These are phyloP conservation scores for Neuroterus valhalla DNA, from an alignment of 1,140 invertebrate genomes.

Conservation along the genomic window DNA sequence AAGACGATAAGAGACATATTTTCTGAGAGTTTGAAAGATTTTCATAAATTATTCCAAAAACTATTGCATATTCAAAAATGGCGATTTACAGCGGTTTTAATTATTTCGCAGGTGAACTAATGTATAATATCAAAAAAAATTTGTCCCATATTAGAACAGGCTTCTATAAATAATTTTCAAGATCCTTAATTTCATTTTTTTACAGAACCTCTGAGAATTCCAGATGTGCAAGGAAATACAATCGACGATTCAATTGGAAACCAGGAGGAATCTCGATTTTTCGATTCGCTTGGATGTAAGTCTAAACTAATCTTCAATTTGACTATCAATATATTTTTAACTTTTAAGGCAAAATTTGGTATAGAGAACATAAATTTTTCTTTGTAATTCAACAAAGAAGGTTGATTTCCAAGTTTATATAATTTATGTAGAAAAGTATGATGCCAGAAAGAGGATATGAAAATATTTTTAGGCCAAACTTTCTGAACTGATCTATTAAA, in stretches of 20 bases:
- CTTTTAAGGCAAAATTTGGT: neutral
- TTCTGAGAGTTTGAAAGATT: too few relatives aligned
- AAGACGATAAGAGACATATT: too few relatives aligned
- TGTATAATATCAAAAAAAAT: too few relatives aligned
- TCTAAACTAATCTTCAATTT: slow-evolving; percentile 53
- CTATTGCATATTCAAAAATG: too few relatives aligned
- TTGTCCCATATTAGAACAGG: too few relatives aligned
- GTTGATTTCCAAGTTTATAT: too few relatives aligned
- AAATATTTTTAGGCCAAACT: neutral
- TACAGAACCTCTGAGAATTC: slow-evolving; percentile 46
- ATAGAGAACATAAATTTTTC: neutral
- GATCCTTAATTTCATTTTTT: slow-evolving; percentile 34
- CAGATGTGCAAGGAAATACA: slow-evolving; percentile 46
- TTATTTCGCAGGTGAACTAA: too few relatives aligned
- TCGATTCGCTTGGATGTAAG: slow-evolving; percentile 78
- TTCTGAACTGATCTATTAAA: neutral
- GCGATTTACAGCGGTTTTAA: too few relatives aligned
- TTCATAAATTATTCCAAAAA: too few relatives aligned
- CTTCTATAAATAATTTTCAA: too few relatives aligned
- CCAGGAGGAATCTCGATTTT: slow-evolving; percentile 72
- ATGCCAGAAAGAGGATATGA: neutral
- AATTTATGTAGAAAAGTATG: neutral
- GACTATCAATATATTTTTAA: too few relatives aligned
- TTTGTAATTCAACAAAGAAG: neutral
- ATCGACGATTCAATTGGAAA: slow-evolving; percentile 55